Base-by-base conservation (phyloP, 2,797 vertebrate genomes). In the Sebastes vulpes region DNA sequence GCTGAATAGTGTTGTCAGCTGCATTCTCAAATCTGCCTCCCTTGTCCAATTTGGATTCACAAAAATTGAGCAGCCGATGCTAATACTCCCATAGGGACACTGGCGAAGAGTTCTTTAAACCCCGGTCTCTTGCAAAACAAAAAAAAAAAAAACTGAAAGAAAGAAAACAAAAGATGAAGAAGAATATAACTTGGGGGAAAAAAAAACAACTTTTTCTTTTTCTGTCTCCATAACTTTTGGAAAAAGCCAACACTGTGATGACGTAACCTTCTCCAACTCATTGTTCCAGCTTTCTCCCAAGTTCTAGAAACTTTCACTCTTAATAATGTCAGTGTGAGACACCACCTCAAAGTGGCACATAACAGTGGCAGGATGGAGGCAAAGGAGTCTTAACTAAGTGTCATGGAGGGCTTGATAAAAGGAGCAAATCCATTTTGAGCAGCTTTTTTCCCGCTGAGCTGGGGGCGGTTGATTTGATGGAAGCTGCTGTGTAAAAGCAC, bases 361-460 rank as follows among this genome's bases (percentile, higher is more conserved):
- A 84, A 89, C 91, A 91, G 82, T 81, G 72, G 88, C 79, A 78
- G 83, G 84, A 79, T 78, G 64, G 91, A 88, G 88, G 87, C 87
- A 92, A 83, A 90, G 89, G 79, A 88, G 83, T 87, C 83, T 90
- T 92, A 91, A 92, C 90, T 87, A 91, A 92, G 92, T 93, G 92
- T 94, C 92, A 92, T 77, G 80, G 84, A 93, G 94, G 83, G 85
- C 83, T 89, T 92, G 92, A 93, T 95, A 88, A 95, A 95, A 94
- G 90, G 79, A 85, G 86, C 76, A 88, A 82, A 91, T 89, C 89
- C 90, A 89, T 91, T 94, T 87, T 82, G 85, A 93, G 91, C 84
- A 73, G 65, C 75, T 85, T 84, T 90, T 90, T 89, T 78, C 86
- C 84, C 20, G 82, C 91, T 80, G 87, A 89, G 93, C 92, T 65